Evolutionary conservation across 2,113 vertebrate genomes (phyloP), one percentile per base, ranked within the genome.

Genomic region (Jacana jacana): DNA sequence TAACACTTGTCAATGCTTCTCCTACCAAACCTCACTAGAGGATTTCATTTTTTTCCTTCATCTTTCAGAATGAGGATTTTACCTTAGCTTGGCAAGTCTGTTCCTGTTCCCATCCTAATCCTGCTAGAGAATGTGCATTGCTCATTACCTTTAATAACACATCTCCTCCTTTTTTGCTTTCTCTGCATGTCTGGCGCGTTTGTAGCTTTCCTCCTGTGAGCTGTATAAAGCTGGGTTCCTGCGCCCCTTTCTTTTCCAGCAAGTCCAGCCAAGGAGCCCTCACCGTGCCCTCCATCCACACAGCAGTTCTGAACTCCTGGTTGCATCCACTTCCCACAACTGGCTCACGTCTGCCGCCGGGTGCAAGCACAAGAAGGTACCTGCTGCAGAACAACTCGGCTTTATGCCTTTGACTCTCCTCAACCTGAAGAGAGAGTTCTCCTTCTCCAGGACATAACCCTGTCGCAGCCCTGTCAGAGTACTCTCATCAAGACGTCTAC

Each of bases 21-120:
- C 52, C 63, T 65, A 86, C 83, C 54, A 73, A 80, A 86, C 28
- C 28, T 83, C 49, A 75, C 81, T 30, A 91, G 25, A 61, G 66
- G 25, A 40, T 39, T 63, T 65, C 6, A 44, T 44, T 61, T 27
- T 54, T 84, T 30, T 19, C 17, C 44, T 73, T 86, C 24, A 27
- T 60, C 92, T 92, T 84, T 92, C 55, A 95, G 81, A 94, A 84
- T 66, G 9, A 63, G 51, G 77, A 58, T 66, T 96, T 94, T 87
- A 61, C 60, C 39, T 81, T 78, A 75, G 48, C 55, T 84, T 94
- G 81, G 87, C 88, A 94, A 96, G 81, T 52, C 95, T 49, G 7
- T 78, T 96, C 86, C 64, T 88, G 88, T 61, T 86, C 35, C 39
- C n/a, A 49, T 39, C 77, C 60, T 93, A 93, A 93, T 91, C 78